Evolutionary conservation across 2,888 invertebrate genomes (phyloP).

Genomic region (Melanotus villosus): DNA sequence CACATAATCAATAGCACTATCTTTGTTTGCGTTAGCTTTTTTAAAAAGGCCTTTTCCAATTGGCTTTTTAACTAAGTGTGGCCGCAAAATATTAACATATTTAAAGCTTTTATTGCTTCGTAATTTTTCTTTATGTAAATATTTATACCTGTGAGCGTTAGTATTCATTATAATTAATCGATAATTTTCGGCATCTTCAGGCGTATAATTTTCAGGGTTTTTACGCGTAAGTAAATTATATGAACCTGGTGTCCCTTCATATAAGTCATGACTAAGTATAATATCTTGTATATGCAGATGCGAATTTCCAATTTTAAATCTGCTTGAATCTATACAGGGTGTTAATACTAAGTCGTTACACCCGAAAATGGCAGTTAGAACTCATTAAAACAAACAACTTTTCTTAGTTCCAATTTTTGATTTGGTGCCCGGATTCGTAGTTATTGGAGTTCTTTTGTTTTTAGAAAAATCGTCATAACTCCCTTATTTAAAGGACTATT

Average conservation of each 20-base stretch:
- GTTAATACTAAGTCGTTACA: too few species aligned
- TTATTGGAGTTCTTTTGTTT: too few species aligned
- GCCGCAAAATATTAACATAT: constrained; percentile 17
- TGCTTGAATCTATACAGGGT: too few species aligned
- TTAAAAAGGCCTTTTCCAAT: not conserved
- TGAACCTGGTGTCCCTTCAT: constrained; percentile 40
- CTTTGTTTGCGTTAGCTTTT: not conserved
- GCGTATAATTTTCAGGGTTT: constrained; percentile 31
- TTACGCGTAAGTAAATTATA: constrained; percentile 34
- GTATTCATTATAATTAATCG: constrained; percentile 32
- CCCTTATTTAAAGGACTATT: too few species aligned
- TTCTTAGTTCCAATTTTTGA: too few species aligned
- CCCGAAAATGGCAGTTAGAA: too few species aligned
- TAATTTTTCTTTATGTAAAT: constrained; percentile 18
- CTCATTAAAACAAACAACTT: too few species aligned
- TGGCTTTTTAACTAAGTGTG: not conserved
- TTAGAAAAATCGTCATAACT: too few species aligned
- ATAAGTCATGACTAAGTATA: constrained; percentile 10
- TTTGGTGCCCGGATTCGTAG: too few species aligned
- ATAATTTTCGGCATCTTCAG: constrained; percentile 35
- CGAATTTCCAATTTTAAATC: not conserved
- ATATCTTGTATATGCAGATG: constrained; percentile 21
- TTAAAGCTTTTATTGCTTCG: constrained; percentile 27
- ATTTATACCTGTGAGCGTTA: constrained; percentile 36
- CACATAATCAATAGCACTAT: constrained; percentile 1